Evolutionary conservation across 2,888 invertebrate species (phyloP), one percentile per base, ranked within the genome.

Genomic region (Portevinia maculata): DNA sequence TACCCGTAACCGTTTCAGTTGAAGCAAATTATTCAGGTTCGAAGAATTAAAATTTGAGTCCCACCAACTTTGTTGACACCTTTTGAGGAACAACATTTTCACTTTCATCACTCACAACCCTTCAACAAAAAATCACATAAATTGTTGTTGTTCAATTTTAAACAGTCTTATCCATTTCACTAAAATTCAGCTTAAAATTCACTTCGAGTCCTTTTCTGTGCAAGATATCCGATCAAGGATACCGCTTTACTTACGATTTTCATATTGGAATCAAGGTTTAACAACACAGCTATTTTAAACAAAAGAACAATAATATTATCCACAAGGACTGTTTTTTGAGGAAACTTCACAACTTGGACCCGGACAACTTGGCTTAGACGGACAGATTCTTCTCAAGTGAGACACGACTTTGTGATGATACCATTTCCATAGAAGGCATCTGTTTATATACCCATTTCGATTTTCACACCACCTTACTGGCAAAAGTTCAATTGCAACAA

Each of bases 401-500:
- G 70, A 53, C 60, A 73, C 78, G 67, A 78, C 60, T 78, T 71
- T 78, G 78, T 67, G 78, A 83, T 83, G 83, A 83, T 83, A 65
- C 81, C 70, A 39, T 71, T 60, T 83, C 83, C 78, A 83, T 73
- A 79, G 74, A 84, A 46, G 84, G 84, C 67, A 84, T 69, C 84
- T 69, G 69, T 79, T 84, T 84, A 84, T 84, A 84, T 84, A 84
- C 73, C 79, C 11, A 78, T 73, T 76, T 78, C 57, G 19, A n/a
- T 83, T 78, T 83, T 83, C 78, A 73, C 83, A 67, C 83, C 44
- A 67, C 53, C 60, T 55, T 71, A 48, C 78, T 71, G 19, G 48
- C 71, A 73, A 83, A 83, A 83, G 78, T 78, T 83, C 78, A 67
- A 83, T 78, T 73, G 78, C 78, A 78, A 71, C 71, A 60, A 65